Evolutionary conservation across 1,140 invertebrate genomes (phyloP).

Genomic region (Magallana ariakensis): DNA sequence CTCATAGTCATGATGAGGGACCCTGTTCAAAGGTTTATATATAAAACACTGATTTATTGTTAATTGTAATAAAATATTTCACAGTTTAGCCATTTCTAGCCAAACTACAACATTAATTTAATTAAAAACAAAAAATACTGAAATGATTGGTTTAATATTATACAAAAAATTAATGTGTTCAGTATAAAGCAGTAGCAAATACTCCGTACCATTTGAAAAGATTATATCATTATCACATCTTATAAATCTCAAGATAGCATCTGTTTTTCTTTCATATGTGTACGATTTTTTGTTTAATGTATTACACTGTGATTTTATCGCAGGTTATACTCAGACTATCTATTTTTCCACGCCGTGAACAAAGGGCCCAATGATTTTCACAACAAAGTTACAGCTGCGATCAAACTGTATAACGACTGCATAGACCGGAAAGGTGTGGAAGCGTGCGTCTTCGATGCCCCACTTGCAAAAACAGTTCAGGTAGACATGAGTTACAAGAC

Average conservation of each 20-base stretch:
- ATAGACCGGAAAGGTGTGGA: conserved; percentile 36
- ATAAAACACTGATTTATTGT: not conserved
- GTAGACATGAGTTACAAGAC: not conserved
- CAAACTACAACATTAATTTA: too few relatives aligned
- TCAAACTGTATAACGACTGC: conserved; percentile 61
- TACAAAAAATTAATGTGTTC: too few relatives aligned
- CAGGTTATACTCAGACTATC: conserved; percentile 71
- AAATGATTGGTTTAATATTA: too few relatives aligned
- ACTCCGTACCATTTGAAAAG: too few relatives aligned
- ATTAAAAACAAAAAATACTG: too few relatives aligned
- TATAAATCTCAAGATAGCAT: too few relatives aligned
- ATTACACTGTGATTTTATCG: not conserved
- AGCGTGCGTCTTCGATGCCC: conserved; percentile 45
- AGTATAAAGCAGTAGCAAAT: too few relatives aligned
- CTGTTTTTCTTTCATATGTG: too few relatives aligned
- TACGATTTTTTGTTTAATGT: too few relatives aligned
- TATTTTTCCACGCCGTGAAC: conserved; percentile 62
- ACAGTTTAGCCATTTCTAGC: too few relatives aligned
- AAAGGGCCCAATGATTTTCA: conserved; percentile 65
- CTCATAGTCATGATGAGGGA: conserved; percentile 47
- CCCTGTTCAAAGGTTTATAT: conserved; percentile 49
- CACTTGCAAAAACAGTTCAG: not conserved
- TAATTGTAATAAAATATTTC: too few relatives aligned
- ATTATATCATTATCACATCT: too few relatives aligned
- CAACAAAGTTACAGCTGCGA: conserved; percentile 52